A percentile compares a stretch with the other conserved stretches of the same genome.
Evolutionary conservation across 2,113 vertebrate species (phyloP).

Genomic region (Gymnorhina tibicen): DNA sequence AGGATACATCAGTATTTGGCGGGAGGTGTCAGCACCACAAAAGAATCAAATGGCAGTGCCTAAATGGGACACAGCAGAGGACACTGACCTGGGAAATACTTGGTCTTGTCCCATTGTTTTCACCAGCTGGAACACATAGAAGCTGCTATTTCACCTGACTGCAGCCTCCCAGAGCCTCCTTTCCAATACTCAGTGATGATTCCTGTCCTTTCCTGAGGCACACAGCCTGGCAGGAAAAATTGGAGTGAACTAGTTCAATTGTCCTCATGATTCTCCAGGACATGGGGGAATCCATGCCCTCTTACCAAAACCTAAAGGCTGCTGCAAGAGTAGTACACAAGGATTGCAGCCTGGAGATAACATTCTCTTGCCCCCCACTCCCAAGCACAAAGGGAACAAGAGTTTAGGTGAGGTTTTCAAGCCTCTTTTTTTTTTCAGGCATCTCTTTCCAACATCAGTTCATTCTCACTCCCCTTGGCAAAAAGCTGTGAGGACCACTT

Average conservation of each 20-base stretch:
- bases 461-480: background rate
- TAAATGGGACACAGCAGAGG: background rate
- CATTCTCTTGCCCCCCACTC: rapidly evolving
- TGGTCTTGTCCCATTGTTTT: background rate
- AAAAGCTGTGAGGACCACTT: background rate
- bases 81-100: background rate
- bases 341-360: background rate
- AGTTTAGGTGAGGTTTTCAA: background rate
- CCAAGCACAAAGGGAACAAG: background rate
- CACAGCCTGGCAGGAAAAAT: background rate
- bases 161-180: background rate
- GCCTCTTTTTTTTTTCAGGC: background rate
- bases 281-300: background rate
- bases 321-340: background rate
- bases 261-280: background rate
- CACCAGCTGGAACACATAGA: background rate
- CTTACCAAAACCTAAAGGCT: background rate
- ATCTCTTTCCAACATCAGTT: background rate
- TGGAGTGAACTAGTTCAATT: background rate
- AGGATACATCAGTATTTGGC: background rate
- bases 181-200: background rate
- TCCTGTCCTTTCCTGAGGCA: background rate
- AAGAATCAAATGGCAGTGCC: background rate
- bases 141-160: background rate
- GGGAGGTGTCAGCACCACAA: rapidly evolving